Percentiles rank a stretch among this genome's conserved stretches.
Conservation (phyloP, 1,140 invertebrate species). For the Stratiolaelaps scimitus region DNA sequence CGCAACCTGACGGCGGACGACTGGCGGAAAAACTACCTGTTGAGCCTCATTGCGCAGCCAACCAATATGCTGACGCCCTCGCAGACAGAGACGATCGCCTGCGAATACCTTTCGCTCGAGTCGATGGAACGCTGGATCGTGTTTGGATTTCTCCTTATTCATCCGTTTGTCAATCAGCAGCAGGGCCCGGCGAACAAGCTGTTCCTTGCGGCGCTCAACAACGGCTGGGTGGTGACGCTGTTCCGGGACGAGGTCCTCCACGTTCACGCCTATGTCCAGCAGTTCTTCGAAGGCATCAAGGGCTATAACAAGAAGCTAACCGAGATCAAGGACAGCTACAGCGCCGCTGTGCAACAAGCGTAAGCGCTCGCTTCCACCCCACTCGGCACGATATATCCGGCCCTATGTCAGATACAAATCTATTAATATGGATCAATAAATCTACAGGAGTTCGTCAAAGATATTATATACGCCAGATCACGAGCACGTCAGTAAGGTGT, state of each 20-base stretch:
- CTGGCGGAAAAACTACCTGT: conserved; percentile 75
- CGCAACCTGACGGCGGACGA: conserved; percentile 85
- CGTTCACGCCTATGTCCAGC: conserved; percentile 82
- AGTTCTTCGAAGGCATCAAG: conserved; percentile 88
- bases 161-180: conserved; percentile 59
- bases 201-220: conserved; percentile 79
- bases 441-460: no score
- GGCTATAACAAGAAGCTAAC: conserved; percentile 79
- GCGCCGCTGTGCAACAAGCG: conserved; percentile 72
- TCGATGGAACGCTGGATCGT: conserved; percentile 92
- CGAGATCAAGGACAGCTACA: conserved; percentile 88
- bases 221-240: conserved; percentile 80
- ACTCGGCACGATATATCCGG: background rate
- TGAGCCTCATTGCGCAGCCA: conserved; percentile 84
- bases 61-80: conserved; percentile 80
- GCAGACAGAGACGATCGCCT: conserved; percentile 86
- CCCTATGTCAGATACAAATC: no score
- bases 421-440: no score
- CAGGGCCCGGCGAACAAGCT: conserved; percentile 60
- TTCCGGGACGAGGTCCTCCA: conserved; percentile 95
- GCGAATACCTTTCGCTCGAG: conserved; percentile 90
- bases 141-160: conserved; percentile 79
- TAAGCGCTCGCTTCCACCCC: conserved; percentile 39
- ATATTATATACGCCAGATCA: no score
- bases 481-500: no score